Evolutionary conservation across 37 sponge, comb jelly and placozoan species (phyloP).

Genomic region (Bolinopsis microptera): DNA sequence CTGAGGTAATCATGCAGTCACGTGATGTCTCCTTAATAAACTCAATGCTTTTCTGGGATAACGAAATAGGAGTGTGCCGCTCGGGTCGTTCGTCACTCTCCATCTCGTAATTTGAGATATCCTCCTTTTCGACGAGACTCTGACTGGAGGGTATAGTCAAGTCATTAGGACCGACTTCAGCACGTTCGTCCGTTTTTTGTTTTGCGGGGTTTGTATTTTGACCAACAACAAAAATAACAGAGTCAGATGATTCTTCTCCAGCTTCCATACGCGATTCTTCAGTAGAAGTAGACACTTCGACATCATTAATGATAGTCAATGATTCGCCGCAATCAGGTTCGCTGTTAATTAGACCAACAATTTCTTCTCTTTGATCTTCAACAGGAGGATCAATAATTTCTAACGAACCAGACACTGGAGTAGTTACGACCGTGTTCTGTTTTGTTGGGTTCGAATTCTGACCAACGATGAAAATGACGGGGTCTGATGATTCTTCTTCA

Average conservation of each 20-base stretch:
- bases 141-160: neutral
- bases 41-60: neutral
- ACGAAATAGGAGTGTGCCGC: neutral
- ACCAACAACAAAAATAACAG: too few species aligned
- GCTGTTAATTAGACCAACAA: too few species aligned
- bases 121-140: neutral
- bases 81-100: neutral
- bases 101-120: neutral
- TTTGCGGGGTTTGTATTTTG: too few species aligned
- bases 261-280: too few species aligned
- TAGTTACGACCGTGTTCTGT: too few species aligned
- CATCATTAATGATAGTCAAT: too few species aligned
- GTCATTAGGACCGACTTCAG: neutral
- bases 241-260: too few species aligned
- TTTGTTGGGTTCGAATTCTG: too few species aligned
- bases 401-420: neutral
- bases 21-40: neutral
- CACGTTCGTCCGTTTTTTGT: neutral
- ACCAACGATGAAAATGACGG: too few species aligned
- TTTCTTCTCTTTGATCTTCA: too few species aligned
- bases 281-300: neutral
- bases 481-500: neutral
- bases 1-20: conserved; percentile 34
- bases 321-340: neutral
- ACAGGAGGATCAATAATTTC: too few species aligned